These are phyloP conservation scores for Hirtodrosophila histrioides DNA, from an alignment of 2,888 invertebrate species.

Conservation along the genomic window DNA sequence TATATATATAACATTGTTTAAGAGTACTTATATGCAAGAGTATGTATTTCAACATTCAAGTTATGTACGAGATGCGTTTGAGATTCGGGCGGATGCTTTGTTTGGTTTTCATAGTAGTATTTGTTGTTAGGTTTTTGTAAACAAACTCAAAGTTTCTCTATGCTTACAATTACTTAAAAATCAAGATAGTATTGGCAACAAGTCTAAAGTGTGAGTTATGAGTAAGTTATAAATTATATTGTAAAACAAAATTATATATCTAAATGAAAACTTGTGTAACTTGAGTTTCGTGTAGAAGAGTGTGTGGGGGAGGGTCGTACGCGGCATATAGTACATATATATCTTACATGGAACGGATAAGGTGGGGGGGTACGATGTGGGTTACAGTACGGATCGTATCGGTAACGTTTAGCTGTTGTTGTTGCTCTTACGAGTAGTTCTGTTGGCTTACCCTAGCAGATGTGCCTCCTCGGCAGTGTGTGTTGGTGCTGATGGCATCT, in stretches of 20 bases:
- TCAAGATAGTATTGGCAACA: slow-evolving; percentile 23
- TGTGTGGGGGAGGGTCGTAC: slow-evolving; percentile 9
- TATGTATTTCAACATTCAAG: slow-evolving; percentile 44
- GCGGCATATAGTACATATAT: slow-evolving; percentile 13
- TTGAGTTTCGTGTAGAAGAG: slow-evolving; percentile 36
- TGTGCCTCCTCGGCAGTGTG: slow-evolving; percentile 92
- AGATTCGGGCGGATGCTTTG: slow-evolving; percentile 56
- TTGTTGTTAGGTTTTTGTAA: slow-evolving; percentile 24
- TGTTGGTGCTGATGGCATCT: slow-evolving; percentile 85
- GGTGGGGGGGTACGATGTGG: slow-evolving; percentile 1
- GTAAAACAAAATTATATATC: slow-evolving; percentile 1
- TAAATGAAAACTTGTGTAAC: slow-evolving; percentile 29
- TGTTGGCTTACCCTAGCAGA: slow-evolving; percentile 91
- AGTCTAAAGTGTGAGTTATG: slow-evolving; percentile 44
- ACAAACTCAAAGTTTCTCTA: slow-evolving; percentile 25
- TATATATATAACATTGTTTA: slow-evolving; percentile 11
- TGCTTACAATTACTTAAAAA: slow-evolving; percentile 39
- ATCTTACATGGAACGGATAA: slow-evolving; percentile 49
- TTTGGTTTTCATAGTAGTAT: slow-evolving; percentile 16
- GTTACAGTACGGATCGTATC: neutral
- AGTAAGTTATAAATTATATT: slow-evolving; percentile 11
- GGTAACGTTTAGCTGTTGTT: slow-evolving; percentile 1
- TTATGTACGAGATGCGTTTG: slow-evolving; percentile 50
- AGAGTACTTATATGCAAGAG: slow-evolving; percentile 31
- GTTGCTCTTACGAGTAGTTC: neutral